A percentile compares a stretch with the other conserved stretches of the same genome.
Conservation (phyloP, 1,140 invertebrate species). For the Conus ventricosus region DNA sequence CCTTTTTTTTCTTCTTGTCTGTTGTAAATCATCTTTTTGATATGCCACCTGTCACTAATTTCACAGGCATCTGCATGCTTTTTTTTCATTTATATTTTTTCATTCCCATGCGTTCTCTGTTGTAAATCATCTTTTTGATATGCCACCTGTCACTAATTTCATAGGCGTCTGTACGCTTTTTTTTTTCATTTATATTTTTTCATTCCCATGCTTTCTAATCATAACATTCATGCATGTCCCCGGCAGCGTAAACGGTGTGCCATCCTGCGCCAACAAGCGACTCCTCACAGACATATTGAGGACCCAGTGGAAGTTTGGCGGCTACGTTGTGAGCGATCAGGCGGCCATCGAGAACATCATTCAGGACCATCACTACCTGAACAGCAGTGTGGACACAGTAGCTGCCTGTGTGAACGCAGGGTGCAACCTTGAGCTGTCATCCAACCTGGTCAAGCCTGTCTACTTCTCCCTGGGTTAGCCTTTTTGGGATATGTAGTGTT, state of each 20-base stretch:
- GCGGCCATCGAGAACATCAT: conserved; percentile 68
- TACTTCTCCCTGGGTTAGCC: conserved; percentile 58
- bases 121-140: too few species aligned
- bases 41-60: too few species aligned
- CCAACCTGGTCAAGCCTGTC: conserved; percentile 38
- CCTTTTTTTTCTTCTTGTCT: not conserved
- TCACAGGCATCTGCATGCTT: too few species aligned
- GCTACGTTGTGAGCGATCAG: conserved; percentile 72
- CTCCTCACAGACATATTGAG: conserved; percentile 68
- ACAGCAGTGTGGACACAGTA: conserved; percentile 59
- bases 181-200: too few species aligned
- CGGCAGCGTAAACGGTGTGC: conserved; percentile 69
- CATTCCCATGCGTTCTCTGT: too few species aligned
- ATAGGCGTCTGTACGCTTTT: too few species aligned
- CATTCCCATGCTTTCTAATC: too few species aligned
- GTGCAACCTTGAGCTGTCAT: conserved; percentile 67
- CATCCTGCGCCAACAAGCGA: conserved; percentile 68
- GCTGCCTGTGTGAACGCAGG: conserved; percentile 69
- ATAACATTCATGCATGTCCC: too few species aligned
- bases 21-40: too few species aligned
- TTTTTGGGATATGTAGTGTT: not conserved
- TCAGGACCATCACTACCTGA: conserved; percentile 61
- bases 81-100: too few species aligned
- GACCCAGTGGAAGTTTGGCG: conserved; percentile 68
- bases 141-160: too few species aligned